phyloP scores from a whole-genome alignment of 2,888 invertebrate genomes.

The Norana najaformis region DNA sequence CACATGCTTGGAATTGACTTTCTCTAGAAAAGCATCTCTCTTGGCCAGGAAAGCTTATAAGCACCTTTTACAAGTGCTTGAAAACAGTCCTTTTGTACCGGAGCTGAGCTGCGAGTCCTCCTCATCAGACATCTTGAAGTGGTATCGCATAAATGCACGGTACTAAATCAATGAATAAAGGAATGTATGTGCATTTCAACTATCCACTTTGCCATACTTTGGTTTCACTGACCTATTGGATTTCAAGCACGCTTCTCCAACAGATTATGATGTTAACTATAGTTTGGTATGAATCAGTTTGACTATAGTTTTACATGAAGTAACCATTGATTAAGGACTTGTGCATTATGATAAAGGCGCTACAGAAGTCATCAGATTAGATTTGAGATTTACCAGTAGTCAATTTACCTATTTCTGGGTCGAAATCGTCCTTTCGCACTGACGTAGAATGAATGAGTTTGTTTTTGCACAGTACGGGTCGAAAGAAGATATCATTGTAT shows the following conservation, averaged over 20 bases:
- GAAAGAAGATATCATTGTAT: slow-evolving; percentile 71
- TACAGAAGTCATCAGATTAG: neutral
- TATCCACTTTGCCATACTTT: neutral
- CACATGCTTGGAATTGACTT: neutral
- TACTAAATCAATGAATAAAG: neutral
- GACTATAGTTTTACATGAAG: neutral
- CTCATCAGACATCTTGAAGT: neutral
- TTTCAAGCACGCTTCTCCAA: neutral
- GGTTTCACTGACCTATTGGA: neutral
- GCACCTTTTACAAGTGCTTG: no score
- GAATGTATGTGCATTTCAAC: neutral
- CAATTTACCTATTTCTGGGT: neutral
- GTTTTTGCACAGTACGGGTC: slow-evolving; percentile 33
- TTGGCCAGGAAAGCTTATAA: no score
- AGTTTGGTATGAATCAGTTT: no score
- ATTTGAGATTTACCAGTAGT: neutral
- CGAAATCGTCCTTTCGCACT: neutral
- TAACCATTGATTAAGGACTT: neutral
- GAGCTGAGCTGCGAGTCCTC: neutral
- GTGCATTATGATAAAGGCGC: neutral
- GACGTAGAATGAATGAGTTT: neutral
- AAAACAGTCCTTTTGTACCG: no score
- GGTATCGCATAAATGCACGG: neutral
- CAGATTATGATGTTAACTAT: no score
- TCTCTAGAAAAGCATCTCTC: neutral